Evolutionary conservation across 2,113 vertebrate species (phyloP), one percentile per base, ranked within the genome.

Genomic region (Semnornis frantzii): DNA sequence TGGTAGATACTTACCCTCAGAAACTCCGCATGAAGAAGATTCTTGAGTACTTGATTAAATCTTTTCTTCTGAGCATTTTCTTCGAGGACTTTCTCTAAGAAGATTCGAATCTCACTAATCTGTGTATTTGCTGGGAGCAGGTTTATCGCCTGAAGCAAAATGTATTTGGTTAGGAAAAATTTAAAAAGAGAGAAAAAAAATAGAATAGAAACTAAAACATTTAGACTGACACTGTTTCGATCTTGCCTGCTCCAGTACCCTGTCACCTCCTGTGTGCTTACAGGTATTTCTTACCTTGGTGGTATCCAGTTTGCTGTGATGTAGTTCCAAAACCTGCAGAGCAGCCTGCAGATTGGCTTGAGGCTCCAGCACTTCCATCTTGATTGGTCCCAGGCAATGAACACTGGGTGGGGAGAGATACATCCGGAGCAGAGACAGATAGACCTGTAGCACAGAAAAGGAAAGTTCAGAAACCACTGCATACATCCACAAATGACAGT

Each of bases 111-210:
- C 94, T 99, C 99, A 37, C 97, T 97, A 87, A 99, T 99, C 96
- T 99, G 98, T 25, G 99, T 99, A 97, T 99, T 99, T n/a, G 99
- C 99, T 57, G 99, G 99, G 25, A 99, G 98, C 62, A 99, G 97
- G 89, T 99, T 98, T 97, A 99, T 98, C 8, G 99, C 99, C 99
- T 99, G 81, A 15, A 94, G 37, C 10, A 71, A 57, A 93, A 25
- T 18, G 82, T 2, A 80, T 66, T 60, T 85, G 82, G 10, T 89
- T 8, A 27, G 30, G 11, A 59, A 85, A 78, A 75, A 59, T 12
- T 37, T 52, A 24, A 12, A 52, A 25, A 11, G 42, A 76, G 54
- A 72, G 87, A 64, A 77, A 16, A 82, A 82, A 80, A 91, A 68
- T 0, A 81, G 52, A 85, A 34, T 4, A 58, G n/a, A 59, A 63